Evolutionary conservation across 1,140 invertebrate genomes (phyloP).

Genomic region (Musca domestica): DNA sequence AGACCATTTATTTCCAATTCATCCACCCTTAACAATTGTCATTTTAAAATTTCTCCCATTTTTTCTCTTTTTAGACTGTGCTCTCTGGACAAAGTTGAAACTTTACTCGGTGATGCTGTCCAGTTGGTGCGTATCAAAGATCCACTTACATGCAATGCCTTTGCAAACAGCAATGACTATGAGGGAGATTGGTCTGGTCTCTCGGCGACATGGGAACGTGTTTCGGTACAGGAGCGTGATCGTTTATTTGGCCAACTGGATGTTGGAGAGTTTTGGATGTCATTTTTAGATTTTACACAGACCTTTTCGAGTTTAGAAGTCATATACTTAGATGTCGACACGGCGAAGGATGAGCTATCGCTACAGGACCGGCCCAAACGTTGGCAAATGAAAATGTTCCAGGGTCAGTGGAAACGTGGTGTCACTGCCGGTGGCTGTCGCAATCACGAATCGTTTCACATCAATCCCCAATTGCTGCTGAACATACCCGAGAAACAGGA

Average conservation of each 20-base stretch:
- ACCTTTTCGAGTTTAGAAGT: slow-evolving; percentile 83
- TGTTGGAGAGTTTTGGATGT: slow-evolving; percentile 86
- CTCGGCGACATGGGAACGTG: slow-evolving; percentile 73
- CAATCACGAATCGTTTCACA: slow-evolving; percentile 89
- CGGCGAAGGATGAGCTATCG: slow-evolving; percentile 78
- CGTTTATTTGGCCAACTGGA: slow-evolving; percentile 66
- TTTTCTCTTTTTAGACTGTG: slow-evolving; percentile 61
- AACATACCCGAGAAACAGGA: slow-evolving; percentile 80
- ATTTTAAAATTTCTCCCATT: too few relatives aligned
- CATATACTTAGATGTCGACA: slow-evolving; percentile 84
- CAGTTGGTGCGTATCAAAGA: slow-evolving; percentile 73
- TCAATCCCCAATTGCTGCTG: slow-evolving; percentile 86
- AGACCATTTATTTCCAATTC: too few relatives aligned
- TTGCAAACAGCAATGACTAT: slow-evolving; percentile 67
- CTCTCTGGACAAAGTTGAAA: slow-evolving; percentile 75
- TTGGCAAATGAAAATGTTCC: slow-evolving; percentile 83
- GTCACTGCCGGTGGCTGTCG: slow-evolving; percentile 88
- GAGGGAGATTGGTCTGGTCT: slow-evolving; percentile 70
- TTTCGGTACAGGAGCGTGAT: slow-evolving; percentile 70
- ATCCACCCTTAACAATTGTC: too few relatives aligned
- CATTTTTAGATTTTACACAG: slow-evolving; percentile 79
- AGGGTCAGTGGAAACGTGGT: slow-evolving; percentile 83
- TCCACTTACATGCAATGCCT: slow-evolving; percentile 57
- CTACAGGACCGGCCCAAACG: slow-evolving; percentile 70
- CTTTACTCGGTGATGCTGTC: slow-evolving; percentile 69